Evolutionary conservation across 2,888 invertebrate species (phyloP).

Genomic region (Ophonus ardosiacus): DNA sequence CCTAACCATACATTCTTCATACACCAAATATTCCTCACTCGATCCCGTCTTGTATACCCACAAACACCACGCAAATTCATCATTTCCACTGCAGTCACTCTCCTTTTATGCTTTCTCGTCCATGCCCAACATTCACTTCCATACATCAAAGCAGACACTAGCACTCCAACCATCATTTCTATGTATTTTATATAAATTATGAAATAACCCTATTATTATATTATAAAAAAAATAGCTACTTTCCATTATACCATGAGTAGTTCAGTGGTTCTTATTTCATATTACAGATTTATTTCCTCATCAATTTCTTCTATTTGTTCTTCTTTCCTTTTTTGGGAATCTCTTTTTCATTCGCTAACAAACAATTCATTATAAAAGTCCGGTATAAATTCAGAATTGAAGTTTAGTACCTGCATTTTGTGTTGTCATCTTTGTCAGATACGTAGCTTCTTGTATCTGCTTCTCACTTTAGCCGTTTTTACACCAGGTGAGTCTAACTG

Average conservation of each 20-base stretch:
- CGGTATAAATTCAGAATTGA: conserved; percentile 1
- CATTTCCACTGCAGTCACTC: too few relatives aligned
- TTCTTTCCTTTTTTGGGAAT: not conserved
- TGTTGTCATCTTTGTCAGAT: conserved; percentile 11
- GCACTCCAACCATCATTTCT: too few relatives aligned
- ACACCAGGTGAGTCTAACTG: conserved; percentile 32
- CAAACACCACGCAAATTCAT: too few relatives aligned
- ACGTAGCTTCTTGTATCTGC: not conserved
- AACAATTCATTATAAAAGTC: conserved; percentile 27
- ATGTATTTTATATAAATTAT: too few relatives aligned
- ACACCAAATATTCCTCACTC: too few relatives aligned
- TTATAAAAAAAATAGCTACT: not conserved
- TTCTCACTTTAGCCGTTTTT: conserved; percentile 6
- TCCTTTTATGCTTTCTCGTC: too few relatives aligned
- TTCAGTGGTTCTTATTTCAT: not conserved
- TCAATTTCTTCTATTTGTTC: not conserved
- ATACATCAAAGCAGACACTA: too few relatives aligned
- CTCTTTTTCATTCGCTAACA: conserved; percentile 3
- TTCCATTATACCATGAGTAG: not conserved
- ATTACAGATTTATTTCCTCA: not conserved
- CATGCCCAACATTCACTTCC: too few relatives aligned
- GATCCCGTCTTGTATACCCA: too few relatives aligned
- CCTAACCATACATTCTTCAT: too few relatives aligned
- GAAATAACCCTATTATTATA: not conserved
- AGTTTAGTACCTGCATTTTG: conserved; percentile 13